A percentile compares a stretch with the other conserved stretches of the same genome.
Conservation (phyloP, 2,888 invertebrate species). For the Rhagophthalmus giganteus region DNA sequence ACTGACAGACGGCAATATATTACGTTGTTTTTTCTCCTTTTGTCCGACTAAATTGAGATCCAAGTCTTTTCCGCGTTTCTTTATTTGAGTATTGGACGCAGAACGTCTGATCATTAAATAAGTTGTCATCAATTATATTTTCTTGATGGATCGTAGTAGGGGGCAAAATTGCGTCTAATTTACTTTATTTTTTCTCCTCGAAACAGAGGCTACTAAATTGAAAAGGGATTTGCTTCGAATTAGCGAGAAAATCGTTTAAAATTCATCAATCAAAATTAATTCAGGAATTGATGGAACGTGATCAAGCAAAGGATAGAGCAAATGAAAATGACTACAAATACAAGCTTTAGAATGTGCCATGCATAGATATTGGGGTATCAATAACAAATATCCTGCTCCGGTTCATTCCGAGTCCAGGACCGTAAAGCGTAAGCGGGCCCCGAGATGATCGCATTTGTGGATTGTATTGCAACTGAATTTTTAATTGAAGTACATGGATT, state of each 20-base stretch:
- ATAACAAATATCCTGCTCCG: constrained; percentile 40
- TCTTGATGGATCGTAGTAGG: constrained; percentile 20
- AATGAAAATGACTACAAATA: constrained; percentile 35
- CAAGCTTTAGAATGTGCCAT: constrained; percentile 36
- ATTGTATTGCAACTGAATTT: constrained; percentile 31
- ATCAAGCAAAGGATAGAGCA: constrained; percentile 32
- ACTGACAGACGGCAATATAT: constrained; percentile 37
- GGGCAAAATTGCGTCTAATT: too few species aligned
- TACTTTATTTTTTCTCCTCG: neutral
- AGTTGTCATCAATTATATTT: constrained; percentile 34
- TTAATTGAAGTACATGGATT: constrained; percentile 28
- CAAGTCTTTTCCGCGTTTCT: constrained; percentile 21
- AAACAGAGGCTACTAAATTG: neutral
- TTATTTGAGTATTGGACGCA: constrained; percentile 27
- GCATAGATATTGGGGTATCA: constrained; percentile 44
- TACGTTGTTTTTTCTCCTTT: constrained; percentile 37
- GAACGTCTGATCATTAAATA: constrained; percentile 34
- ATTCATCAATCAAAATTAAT: constrained; percentile 34
- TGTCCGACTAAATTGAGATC: constrained; percentile 32
- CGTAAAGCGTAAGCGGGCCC: constrained; percentile 28
- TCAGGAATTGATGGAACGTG: constrained; percentile 35
- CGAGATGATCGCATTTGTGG: constrained; percentile 32
- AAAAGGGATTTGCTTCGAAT: constrained; percentile 3
- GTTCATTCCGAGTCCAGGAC: constrained; percentile 28
- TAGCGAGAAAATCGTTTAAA: constrained; percentile 14